phyloP scores from a whole-genome alignment of 2,113 vertebrate genomes.

The Cyanoderma ruficeps region DNA sequence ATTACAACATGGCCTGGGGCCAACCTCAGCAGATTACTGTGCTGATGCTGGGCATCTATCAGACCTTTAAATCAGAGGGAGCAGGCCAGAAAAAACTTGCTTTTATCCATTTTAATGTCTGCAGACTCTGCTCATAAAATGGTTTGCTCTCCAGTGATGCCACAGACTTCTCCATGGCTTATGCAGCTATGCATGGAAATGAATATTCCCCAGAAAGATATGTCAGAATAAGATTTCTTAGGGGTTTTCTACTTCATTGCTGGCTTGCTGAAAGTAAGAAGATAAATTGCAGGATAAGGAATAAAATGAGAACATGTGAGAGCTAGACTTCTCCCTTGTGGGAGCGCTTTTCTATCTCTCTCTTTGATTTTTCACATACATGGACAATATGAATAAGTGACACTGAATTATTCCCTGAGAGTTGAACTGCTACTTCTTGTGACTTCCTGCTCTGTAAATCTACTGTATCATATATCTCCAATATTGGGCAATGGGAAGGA shows the following conservation, averaged over 20 bases:
- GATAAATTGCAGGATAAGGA: conserved; percentile 17
- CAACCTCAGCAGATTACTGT: conserved; percentile 27
- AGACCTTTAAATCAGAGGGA: conserved; percentile 40
- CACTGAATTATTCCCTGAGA: conserved; percentile 12
- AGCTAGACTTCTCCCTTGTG: background rate
- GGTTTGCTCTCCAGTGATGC: conserved; percentile 38
- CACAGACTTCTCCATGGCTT: conserved; percentile 25
- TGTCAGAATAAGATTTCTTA: background rate
- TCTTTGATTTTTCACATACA: background rate
- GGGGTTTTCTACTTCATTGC: background rate
- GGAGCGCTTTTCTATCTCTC: background rate
- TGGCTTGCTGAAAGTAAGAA: conserved; percentile 34
- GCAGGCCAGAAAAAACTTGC: conserved; percentile 38
- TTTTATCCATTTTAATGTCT: conserved; percentile 31
- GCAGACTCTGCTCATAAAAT: background rate
- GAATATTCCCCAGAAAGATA: conserved; percentile 33
- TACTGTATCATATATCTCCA: background rate
- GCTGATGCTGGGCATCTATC: conserved; percentile 14
- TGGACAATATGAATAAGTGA: background rate
- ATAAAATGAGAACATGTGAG: conserved; percentile 14
- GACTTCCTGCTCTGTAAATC: conserved; percentile 7
- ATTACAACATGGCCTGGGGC: conserved; percentile 1
- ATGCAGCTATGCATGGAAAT: background rate
- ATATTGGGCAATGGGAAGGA: background rate
- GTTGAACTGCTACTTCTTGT: background rate